These are phyloP conservation scores for Enteromius treurensis DNA, from an alignment of 2,797 vertebrate genomes.

Conservation along the genomic window DNA sequence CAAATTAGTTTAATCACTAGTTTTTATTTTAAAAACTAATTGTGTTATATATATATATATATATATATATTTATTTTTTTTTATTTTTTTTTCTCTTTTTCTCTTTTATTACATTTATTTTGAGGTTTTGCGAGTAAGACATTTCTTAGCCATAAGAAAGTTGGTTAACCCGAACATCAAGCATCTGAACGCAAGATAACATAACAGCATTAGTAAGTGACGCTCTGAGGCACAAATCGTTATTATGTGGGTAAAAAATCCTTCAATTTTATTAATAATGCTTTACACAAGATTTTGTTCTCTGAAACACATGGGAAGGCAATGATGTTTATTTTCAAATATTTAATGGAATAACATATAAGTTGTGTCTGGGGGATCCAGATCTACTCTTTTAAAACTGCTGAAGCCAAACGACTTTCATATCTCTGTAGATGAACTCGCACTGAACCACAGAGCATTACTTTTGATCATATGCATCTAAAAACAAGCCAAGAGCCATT, in stretches of 20 bases:
- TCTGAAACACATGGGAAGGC: neutral
- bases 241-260: neutral
- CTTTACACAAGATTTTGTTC: neutral
- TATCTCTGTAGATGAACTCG: neutral
- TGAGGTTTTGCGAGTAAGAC: neutral
- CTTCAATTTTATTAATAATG: neutral
- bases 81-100: neutral
- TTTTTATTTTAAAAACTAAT: neutral
- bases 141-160: neutral
- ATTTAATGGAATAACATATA: neutral
- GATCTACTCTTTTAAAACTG: neutral
- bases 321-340: neutral
- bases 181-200: neutral
- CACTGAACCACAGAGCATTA: too few relatives aligned
- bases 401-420: neutral
- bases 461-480: neutral
- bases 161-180: neutral
- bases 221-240: neutral
- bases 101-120: neutral
- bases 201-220: neutral
- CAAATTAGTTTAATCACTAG: neutral
- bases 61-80: too few relatives aligned
- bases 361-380: neutral
- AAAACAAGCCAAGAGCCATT: neutral
- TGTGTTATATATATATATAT: neutral